Percentiles rank a stretch among this genome's conserved stretches.
phyloP scores from a whole-genome alignment of 2,888 invertebrate species.

The Myopa testacea region DNA sequence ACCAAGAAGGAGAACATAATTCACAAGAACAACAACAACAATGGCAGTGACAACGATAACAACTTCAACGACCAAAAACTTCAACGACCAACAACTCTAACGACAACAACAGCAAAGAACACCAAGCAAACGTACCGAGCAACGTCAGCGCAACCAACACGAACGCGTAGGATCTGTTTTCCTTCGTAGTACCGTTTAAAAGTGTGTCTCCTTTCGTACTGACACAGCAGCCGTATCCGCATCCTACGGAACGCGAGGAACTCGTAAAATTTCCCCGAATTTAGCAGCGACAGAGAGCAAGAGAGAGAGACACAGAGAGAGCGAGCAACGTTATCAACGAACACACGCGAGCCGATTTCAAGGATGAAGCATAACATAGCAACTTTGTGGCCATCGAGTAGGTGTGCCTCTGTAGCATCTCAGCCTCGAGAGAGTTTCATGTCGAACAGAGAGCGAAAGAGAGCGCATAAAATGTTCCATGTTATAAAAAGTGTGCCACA shows the following conservation, averaged over 20 bases:
- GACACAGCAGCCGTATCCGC: background rate
- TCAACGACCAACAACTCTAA: background rate
- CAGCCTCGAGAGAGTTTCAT: background rate
- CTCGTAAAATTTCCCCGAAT: slow-evolving; percentile 4
- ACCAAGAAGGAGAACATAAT: slow-evolving; percentile 14
- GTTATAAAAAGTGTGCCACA: background rate
- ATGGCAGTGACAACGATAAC: slow-evolving; percentile 1
- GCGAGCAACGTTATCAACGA: background rate
- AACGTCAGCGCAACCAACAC: slow-evolving; percentile 13
- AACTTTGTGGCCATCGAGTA: slow-evolving; percentile 2
- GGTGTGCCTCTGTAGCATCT: slow-evolving; percentile 30
- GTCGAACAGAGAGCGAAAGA: background rate
- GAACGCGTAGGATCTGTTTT: slow-evolving; percentile 14
- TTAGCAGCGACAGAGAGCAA: background rate
- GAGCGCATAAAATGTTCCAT: background rate
- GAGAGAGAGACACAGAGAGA: background rate
- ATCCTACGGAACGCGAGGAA: background rate
- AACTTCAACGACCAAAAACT: background rate
- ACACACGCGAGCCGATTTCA: no score
- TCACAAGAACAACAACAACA: slow-evolving; percentile 31
- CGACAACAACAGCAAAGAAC: slow-evolving; percentile 28
- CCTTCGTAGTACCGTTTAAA: slow-evolving; percentile 31
- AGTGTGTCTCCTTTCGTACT: slow-evolving; percentile 35
- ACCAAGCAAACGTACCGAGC: slow-evolving; percentile 11
- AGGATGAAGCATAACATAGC: slow-evolving; percentile 24